These are phyloP conservation scores for Lordiphosa stackelbergi DNA, from an alignment of 1,140 invertebrate genomes.

Conservation along the genomic window DNA sequence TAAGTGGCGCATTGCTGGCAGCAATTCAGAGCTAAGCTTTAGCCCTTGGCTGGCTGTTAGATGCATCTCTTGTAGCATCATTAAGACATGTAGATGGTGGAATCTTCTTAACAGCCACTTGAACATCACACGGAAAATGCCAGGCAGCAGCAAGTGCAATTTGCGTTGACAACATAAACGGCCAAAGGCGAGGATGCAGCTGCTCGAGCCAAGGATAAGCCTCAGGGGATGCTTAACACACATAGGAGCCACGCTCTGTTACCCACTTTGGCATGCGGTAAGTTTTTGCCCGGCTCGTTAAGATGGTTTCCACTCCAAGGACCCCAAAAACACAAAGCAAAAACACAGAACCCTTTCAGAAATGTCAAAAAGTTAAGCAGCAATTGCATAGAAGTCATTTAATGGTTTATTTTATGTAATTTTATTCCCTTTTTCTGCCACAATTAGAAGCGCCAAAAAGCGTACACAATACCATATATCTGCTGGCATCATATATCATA, in stretches of 20 bases:
- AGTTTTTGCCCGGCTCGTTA: conserved; percentile 52
- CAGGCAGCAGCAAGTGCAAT: conserved; percentile 59
- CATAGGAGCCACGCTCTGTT: conserved; percentile 32
- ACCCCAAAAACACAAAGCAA: conserved; percentile 21
- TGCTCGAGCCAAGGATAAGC: conserved; percentile 36
- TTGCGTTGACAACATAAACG: conserved; percentile 58
- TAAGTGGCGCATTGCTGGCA: conserved; percentile 50
- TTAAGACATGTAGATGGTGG: conserved; percentile 56
- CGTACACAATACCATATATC: background rate
- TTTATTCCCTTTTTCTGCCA: conserved; percentile 15
- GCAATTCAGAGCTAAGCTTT: conserved; percentile 21
- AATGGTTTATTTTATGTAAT: conserved; percentile 23
- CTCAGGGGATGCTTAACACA: conserved; percentile 34
- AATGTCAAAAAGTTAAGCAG: conserved; percentile 65
- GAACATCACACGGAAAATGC: conserved; percentile 61
- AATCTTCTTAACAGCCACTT: conserved; percentile 64
- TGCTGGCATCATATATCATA: conserved; percentile 29
- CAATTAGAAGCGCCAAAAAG: conserved; percentile 47
- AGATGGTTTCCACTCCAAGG: conserved; percentile 36
- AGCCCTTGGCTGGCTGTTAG: conserved; percentile 19
- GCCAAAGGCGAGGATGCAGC: conserved; percentile 25
- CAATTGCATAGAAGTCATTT: conserved; percentile 59
- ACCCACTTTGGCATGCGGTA: conserved; percentile 40
- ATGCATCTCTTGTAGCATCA: conserved; percentile 53
- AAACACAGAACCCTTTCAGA: conserved; percentile 22